Percentiles rank a stretch among this genome's conserved stretches.
Conservation (phyloP, 1,140 invertebrate species). For the Atta colombica region DNA sequence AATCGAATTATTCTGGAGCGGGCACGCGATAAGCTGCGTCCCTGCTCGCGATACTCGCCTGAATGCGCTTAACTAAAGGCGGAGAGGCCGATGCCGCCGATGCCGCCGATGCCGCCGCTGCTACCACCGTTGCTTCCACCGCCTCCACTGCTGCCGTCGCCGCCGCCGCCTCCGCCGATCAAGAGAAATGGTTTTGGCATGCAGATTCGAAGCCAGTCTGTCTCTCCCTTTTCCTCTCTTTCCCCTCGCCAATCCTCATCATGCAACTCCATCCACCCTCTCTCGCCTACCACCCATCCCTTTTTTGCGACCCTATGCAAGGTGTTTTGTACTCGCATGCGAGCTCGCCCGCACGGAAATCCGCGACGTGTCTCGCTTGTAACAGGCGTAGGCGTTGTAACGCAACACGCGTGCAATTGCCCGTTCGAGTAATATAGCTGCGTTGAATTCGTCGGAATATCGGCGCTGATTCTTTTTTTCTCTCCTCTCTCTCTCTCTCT, state of each 20-base stretch:
- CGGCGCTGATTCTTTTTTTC: constrained; percentile 4
- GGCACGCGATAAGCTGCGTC: constrained; percentile 73
- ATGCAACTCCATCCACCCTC: constrained; percentile 8
- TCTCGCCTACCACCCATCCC: constrained; percentile 34
- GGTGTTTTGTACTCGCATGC: constrained; percentile 68
- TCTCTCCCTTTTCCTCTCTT: constrained; percentile 55
- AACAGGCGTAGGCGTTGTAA: constrained; percentile 49
- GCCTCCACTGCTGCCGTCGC: constrained; percentile 20
- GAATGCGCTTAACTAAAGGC: constrained; percentile 70
- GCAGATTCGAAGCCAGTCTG: constrained; percentile 75
- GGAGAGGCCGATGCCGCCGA: constrained; percentile 62
- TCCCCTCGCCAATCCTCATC: background rate
- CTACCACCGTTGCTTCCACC: background rate
- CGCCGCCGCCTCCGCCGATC: constrained; percentile 49
- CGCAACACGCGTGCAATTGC: constrained; percentile 56
- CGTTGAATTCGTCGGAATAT: constrained; percentile 52
- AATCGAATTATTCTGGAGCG: constrained; percentile 73
- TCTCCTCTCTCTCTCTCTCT: background rate
- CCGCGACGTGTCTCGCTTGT: constrained; percentile 61
- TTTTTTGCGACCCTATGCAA: constrained; percentile 58
- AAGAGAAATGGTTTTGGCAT: constrained; percentile 77
- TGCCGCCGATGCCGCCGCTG: constrained; percentile 6
- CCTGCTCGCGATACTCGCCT: constrained; percentile 69
- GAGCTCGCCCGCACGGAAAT: constrained; percentile 61
- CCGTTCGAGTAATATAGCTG: constrained; percentile 45